Evolutionary conservation across 2,797 vertebrate species (phyloP), one percentile per base, ranked within the genome.

Genomic region (Megaceryle alcyon): DNA sequence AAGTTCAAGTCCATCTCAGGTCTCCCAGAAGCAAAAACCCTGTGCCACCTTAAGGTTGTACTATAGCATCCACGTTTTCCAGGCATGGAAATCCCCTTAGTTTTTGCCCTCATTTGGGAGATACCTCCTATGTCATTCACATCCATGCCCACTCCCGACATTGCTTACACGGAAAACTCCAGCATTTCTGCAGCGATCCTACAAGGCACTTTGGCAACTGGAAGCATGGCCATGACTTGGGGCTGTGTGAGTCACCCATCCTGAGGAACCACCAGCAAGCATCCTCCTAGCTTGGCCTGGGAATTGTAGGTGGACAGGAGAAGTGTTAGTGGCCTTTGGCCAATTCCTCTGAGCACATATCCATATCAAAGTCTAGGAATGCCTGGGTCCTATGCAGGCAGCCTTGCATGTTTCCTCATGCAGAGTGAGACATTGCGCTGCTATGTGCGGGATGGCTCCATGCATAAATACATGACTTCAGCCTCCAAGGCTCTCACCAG

Each of bases 401-500:
- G 78, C 86, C 71, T 7, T 1, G 22, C 53, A 35, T 44, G 41
- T 54, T 71, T 76, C 53, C 44, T 63, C 64, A 7, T 0, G 0
- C 1, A 0, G 43, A 51, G 63, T 51, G 71, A 93, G 73, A 57
- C 25, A 3, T 44, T 23, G 12, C 0, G 0, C 22, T 77, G 73
- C 66, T 63, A 29, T 8, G 23, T 16, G 59, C 65, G 28, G 70
- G 63, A 79, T 0, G 1, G 3, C 25, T 70, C 35, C 0, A 0
- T 2, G 5, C 49, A 71, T 43, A 94, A 95, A 95, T 57, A 91
- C 64, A 87, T 87, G 3, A 78, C 75, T 82, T 93, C 94, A 92
- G 60, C 86, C 60, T 68, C 28, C 1, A 0, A 35, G 51, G 66
- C 66, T 88, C 66, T 84, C 60, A 75, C 37, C 44, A 91, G 75